These are phyloP conservation scores for Galendromus occidentalis DNA, from an alignment of 1,140 invertebrate species.

Conservation along the genomic window DNA sequence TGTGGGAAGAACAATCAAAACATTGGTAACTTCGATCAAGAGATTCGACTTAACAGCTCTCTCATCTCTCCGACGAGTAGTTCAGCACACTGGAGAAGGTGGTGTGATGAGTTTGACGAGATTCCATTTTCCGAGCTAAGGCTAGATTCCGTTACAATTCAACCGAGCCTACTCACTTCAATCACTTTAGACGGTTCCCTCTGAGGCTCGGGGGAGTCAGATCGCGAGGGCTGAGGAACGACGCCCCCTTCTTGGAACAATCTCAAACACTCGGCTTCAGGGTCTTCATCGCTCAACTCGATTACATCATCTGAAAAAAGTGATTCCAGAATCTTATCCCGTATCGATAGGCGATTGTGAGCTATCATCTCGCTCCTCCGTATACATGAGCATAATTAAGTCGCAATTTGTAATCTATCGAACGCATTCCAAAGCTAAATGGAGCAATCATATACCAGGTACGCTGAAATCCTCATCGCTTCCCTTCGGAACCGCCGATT, in stretches of 20 bases:
- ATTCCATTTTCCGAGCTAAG: too few relatives aligned
- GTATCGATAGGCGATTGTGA: not conserved
- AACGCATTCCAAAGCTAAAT: too few relatives aligned
- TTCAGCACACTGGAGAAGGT: too few relatives aligned
- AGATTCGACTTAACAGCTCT: not conserved
- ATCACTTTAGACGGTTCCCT: not conserved
- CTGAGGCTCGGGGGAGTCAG: not conserved
- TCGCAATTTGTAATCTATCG: too few relatives aligned
- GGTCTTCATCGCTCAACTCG: not conserved
- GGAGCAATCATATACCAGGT: too few relatives aligned
- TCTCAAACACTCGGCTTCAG: not conserved
- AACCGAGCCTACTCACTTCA: constrained; percentile 5
- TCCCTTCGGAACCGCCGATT: too few relatives aligned
- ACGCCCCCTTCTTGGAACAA: not conserved
- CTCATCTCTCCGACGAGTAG: too few relatives aligned
- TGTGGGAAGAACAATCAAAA: not conserved
- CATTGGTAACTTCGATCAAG: not conserved
- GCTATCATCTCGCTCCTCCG: not conserved
- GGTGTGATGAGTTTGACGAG: not conserved
- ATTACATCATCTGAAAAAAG: not conserved
- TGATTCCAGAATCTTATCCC: too few relatives aligned
- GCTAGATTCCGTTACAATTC: not conserved
- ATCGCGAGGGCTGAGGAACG: not conserved
- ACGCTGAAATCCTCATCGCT: too few relatives aligned
- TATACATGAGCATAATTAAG: not conserved